A percentile compares a stretch with the other conserved stretches of the same genome.
These are phyloP conservation scores for Balaenoptera acutorostrata DNA, from an alignment of 2,113 vertebrate genomes.

Conservation along the genomic window DNA sequence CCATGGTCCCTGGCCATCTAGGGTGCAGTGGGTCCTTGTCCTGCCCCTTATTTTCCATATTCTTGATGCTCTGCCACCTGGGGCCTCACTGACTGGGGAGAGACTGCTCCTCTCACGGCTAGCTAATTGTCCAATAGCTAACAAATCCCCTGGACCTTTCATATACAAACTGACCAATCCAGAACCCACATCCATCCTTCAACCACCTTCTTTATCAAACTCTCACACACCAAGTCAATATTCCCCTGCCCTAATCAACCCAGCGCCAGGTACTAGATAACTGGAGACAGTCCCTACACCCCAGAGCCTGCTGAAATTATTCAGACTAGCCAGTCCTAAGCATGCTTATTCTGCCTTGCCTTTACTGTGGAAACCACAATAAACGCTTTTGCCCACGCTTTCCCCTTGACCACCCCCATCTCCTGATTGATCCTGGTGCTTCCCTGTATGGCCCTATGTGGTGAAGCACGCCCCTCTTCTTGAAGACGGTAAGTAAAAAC, in stretches of 20 bases:
- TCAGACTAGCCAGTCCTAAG: background rate
- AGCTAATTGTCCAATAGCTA: background rate
- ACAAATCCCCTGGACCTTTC: background rate
- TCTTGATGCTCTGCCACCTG: background rate
- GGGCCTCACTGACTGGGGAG: no score
- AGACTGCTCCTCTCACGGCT: background rate
- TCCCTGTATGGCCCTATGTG: background rate
- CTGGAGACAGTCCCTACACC: no score
- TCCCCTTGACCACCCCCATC: background rate
- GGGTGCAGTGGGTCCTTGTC: background rate
- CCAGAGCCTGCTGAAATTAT: background rate
- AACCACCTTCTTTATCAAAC: background rate
- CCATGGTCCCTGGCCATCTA: background rate
- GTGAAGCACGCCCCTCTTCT: background rate
- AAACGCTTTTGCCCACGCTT: background rate
- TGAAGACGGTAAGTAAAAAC: background rate
- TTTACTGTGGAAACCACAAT: background rate
- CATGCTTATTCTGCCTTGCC: background rate
- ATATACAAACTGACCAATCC: background rate
- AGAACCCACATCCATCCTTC: background rate
- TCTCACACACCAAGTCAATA: background rate
- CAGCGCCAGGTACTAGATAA: background rate
- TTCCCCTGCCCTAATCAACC: background rate
- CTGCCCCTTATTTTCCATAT: background rate
- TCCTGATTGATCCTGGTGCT: background rate